Evolutionary conservation across 2,797 vertebrate genomes (phyloP).

Genomic region (Phataginus tetradactyla): DNA sequence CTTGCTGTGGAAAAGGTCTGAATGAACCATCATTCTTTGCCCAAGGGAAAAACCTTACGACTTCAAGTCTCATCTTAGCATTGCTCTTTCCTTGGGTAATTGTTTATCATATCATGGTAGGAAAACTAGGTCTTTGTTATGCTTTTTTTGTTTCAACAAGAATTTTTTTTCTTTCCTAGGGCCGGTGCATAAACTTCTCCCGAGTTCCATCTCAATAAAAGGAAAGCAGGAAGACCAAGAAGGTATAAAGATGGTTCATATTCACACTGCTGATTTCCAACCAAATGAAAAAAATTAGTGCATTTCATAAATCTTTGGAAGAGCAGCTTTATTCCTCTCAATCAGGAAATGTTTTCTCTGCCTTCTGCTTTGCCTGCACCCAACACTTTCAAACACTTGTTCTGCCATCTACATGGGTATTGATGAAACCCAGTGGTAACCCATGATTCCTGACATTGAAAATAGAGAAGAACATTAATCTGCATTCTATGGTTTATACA

Average conservation of each 20-base stretch:
- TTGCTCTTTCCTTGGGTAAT: background rate
- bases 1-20: background rate
- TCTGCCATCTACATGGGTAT: slow-evolving; percentile 43
- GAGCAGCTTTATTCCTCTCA: slow-evolving; percentile 56
- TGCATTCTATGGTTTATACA: background rate
- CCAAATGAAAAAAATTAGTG: slow-evolving; percentile 73
- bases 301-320: slow-evolving; percentile 72
- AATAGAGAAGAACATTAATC: background rate
- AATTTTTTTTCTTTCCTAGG: slow-evolving; percentile 85
- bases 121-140: background rate
- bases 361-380: slow-evolving; percentile 53
- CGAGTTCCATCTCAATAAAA: slow-evolving; percentile 89
- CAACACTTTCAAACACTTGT: slow-evolving; percentile 61
- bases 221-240: slow-evolving; percentile 55
- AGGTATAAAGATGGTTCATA: slow-evolving; percentile 51
- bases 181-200: slow-evolving; percentile 96
- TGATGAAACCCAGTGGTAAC: slow-evolving; percentile 47
- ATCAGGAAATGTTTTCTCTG: slow-evolving; percentile 65
- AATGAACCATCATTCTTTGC: background rate
- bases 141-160: slow-evolving; percentile 8
- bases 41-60: background rate
- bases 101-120: background rate
- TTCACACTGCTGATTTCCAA: slow-evolving; percentile 68
- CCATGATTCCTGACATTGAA: background rate
- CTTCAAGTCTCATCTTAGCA: background rate